Base-by-base conservation (phyloP, 2,888 invertebrate species). In the Drosophila prostipennis region DNA sequence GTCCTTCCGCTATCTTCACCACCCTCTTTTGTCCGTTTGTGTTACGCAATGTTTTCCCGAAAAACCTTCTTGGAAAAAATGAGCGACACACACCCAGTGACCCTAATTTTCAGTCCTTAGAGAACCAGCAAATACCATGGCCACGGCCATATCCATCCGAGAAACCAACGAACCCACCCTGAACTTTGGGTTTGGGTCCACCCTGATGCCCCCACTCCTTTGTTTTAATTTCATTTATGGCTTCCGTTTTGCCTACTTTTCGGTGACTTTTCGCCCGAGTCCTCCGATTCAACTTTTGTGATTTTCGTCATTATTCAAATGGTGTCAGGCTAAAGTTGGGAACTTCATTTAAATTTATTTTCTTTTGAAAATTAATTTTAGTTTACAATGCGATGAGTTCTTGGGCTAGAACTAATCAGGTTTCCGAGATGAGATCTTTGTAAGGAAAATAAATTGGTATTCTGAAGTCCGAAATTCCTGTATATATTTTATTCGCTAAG, bases 101-200 rank as follows among this genome's bases (percentile, higher is more conserved):
- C 91, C 90, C 88, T 90, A 89, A 90, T 90, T 90, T 87, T 90
- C 87, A 74, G 88, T 82, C 81, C 81, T 87, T 79, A 71, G 89
- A 80, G 88, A 87, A 81, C 78, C 80, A 76, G 79, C 79, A 60
- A 72, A 64, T 73, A 84, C 54, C 86, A 58, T n/a, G 60, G 64
- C 56, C 54, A 64, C 19, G 52, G 61, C 63, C 55, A 65, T 49
- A 59, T 46, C 56, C 64, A 70, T 16, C 14, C 60, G 11, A 16
- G 23, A 19, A 53, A 34, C 45, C 19, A 40, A 16, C 43, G 45
- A 23, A 65, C 52, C 45, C 54, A 55, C 72, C 57, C 63, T 43
- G 61, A 40, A 48, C 34, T 23, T n/a, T 61, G 61, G 61, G 61
- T 23, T n/a, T 61, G 61, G 61, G 61, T 61, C 48, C 51, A 60